Evolutionary conservation across 2,888 invertebrate species (phyloP), one percentile per base, ranked within the genome.

Genomic region (Gymnocheta viridis): DNA sequence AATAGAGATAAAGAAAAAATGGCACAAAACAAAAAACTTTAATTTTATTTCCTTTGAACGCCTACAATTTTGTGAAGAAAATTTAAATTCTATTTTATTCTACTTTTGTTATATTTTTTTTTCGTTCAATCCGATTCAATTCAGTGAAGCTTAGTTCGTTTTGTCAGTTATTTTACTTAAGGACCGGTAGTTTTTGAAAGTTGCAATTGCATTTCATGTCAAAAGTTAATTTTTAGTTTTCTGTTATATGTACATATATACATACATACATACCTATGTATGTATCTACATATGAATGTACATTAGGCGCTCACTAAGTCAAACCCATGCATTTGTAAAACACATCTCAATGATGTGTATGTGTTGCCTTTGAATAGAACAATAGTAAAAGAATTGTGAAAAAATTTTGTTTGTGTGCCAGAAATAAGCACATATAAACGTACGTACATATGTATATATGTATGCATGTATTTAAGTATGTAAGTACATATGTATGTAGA

Each of bases 41-140:
- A 38, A 58, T 67, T 35, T n/a, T 47, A 17, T 47, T 56, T 56
- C n/a, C 12, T 29, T 66, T 66, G 41, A 66, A 82, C 82, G 82
- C 82, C 82, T 79, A 79, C 82, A 70, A 82, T 70, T n/a, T n/a
- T n/a, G n/a, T n/a, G n/a, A 49, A n/a, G 7, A 51, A 54, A 51
- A 44, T n/a, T n/a, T n/a, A n/a, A n/a, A n/a, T n/a, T n/a, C n/a
- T n/a, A n/a, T n/a, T n/a, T n/a, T n/a, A n/a, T n/a, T n/a, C n/a
- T n/a, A n/a, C n/a, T n/a, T n/a, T n/a, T n/a, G n/a, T n/a, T n/a
- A n/a, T n/a, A n/a, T 14, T 6, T 5, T 32, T 38, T 7, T 14
- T 69, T 78, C 67, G 4, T 47, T 27, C 19, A 12, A 22, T 56
- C 9, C 56, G 35, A 35, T 49, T 62, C 14, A 4, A 10, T 70